These are phyloP conservation scores for Aptenodytes forsteri DNA, from an alignment of 2,113 vertebrate species.

Conservation along the genomic window DNA sequence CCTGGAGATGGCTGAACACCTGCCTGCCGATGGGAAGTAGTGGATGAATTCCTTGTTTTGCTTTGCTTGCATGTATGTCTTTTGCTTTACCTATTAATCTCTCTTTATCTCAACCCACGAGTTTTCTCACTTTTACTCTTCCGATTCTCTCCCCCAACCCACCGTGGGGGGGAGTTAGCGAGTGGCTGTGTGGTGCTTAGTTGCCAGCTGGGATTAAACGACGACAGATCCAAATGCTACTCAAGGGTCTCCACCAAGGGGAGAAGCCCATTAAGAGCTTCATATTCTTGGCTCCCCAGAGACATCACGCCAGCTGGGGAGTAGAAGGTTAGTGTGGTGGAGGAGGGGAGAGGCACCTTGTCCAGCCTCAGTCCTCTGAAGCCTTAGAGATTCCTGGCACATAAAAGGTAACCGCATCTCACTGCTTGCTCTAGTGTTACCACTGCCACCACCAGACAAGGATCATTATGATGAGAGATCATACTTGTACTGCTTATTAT, in stretches of 20 bases:
- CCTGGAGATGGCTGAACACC: too few relatives aligned
- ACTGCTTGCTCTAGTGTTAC: neutral
- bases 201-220: too few relatives aligned
- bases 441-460: neutral
- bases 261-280: neutral
- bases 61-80: too few relatives aligned
- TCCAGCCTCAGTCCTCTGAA: neutral
- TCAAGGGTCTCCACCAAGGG: neutral
- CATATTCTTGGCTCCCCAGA: neutral
- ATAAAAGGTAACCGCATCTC: neutral
- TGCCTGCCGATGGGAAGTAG: too few relatives aligned
- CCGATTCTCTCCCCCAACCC: too few relatives aligned
- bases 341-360: neutral
- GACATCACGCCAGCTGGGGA: neutral
- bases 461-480: neutral
- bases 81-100: too few relatives aligned
- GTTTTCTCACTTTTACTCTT: too few relatives aligned
- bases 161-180: too few relatives aligned
- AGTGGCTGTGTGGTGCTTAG: too few relatives aligned
- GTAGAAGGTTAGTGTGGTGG: neutral
- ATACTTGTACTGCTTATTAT: neutral
- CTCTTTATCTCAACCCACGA: too few relatives aligned
- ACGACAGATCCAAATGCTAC: neutral
- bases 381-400: neutral
- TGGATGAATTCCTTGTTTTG: too few relatives aligned